phyloP scores from a whole-genome alignment of 2,113 vertebrate species.

The Aphyosemion australe region DNA sequence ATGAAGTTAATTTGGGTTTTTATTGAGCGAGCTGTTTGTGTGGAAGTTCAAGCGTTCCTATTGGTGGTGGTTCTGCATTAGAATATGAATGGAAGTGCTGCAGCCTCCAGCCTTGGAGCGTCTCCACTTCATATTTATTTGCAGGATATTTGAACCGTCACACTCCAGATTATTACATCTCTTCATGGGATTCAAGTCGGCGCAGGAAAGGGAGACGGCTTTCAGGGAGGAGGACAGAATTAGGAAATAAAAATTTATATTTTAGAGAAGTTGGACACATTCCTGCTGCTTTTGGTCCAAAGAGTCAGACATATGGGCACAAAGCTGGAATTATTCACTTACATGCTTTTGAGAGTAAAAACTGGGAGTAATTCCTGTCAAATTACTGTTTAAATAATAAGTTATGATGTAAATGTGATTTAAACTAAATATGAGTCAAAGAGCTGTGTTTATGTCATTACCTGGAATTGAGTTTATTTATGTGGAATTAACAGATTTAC shows the following conservation, averaged over 20 bases:
- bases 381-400: too few species aligned
- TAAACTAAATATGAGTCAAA: too few species aligned
- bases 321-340: too few species aligned
- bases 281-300: not conserved
- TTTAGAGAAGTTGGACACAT: not conserved
- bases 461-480: too few species aligned
- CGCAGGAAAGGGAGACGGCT: not conserved
- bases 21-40: slow-evolving; percentile 45
- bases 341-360: too few species aligned
- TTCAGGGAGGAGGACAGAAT: not conserved
- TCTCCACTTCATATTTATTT: slow-evolving; percentile 23
- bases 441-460: too few species aligned
- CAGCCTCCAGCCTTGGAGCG: slow-evolving; percentile 25
- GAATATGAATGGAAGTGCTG: slow-evolving; percentile 28
- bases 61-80: slow-evolving; percentile 24
- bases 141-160: slow-evolving; percentile 23
- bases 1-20: slow-evolving; percentile 44
- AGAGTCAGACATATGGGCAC: too few species aligned
- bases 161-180: slow-evolving; percentile 23
- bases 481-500: too few species aligned
- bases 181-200: slow-evolving; percentile 5
- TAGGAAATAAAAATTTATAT: not conserved
- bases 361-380: too few species aligned
- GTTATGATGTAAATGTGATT: too few species aligned
- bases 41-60: slow-evolving; percentile 44